Percentiles rank a stretch among this genome's conserved stretches.
Conservation (phyloP, 1,140 invertebrate genomes). For the Vanessa tameamea region DNA sequence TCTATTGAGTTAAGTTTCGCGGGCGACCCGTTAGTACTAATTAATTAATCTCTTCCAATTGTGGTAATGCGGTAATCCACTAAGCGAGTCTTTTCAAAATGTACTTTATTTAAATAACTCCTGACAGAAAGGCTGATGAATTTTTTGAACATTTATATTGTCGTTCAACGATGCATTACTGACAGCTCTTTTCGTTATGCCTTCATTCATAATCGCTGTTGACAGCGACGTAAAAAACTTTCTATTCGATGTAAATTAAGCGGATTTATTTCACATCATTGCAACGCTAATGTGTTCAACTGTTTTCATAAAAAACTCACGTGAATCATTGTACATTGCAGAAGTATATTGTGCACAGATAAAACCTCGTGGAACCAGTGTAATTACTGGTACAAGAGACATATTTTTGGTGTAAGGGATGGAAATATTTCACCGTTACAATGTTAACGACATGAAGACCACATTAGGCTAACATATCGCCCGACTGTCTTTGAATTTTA, state of each 20-base stretch:
- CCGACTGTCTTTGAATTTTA: no score
- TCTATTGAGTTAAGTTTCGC: no score
- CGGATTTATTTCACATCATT: constrained; percentile 4
- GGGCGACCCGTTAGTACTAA: background rate
- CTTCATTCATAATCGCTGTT: constrained; percentile 19
- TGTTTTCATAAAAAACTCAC: no score
- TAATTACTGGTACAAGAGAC: no score
- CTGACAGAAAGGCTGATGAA: constrained; percentile 4
- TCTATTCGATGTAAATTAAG: background rate
- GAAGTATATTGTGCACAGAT: background rate
- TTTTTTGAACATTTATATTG: constrained; percentile 9
- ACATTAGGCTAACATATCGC: no score
- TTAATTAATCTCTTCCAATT: constrained; percentile 1
- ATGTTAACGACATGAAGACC: no score
- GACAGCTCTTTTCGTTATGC: constrained; percentile 14
- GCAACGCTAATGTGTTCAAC: background rate
- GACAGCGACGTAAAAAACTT: constrained; percentile 8
- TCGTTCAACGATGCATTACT: constrained; percentile 15
- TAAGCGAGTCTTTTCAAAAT: constrained; percentile 16
- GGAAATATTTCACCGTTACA: no score
- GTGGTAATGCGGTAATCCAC: constrained; percentile 10
- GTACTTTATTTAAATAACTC: constrained; percentile 21
- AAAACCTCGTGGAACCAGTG: background rate
- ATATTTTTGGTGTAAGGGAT: no score
- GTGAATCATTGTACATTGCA: background rate